Evolutionary conservation across 1,140 invertebrate species (phyloP), one percentile per base, ranked within the genome.

Genomic region (Diuraphis noxia): DNA sequence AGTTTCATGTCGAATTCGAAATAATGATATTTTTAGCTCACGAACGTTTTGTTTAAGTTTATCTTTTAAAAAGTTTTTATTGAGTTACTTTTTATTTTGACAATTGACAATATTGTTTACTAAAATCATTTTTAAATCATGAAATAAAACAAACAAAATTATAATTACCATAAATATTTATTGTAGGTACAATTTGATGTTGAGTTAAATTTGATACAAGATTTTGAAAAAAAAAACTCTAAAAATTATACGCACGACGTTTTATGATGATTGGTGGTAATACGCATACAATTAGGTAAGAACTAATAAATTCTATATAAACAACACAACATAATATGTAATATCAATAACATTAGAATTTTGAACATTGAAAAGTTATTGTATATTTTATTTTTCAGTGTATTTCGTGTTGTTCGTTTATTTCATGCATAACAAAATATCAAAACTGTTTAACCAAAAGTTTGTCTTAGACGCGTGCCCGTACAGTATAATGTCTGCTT

Each of bases 31-130:
- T 72, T 72, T 72, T 72, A 72, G 13, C 30, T 34, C 56, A 72
- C 34, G 34, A n/a, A 72, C n/a, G 56, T 72, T n/a, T 72, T 72
- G 13, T n/a, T n/a, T 6, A 72, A 72, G 34, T 72, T 17, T 34
- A 72, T 72, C n/a, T n/a, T 72, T 72, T 72, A 72, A 72, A n/a
- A 72, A 72, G 13, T 72, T 72, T 72, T 72, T 72, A 72, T n/a
- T 72, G 34, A 72, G 2, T 13, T 72, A 72, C 19, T 72, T 63
- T 63, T n/a, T 4, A n/a, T 72, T n/a, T 72, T 72, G n/a, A 13
- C 30, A 72, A 72, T 72, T 72, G n/a, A 13, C 30, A 72, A 72
- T 17, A n/a, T 72, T 72, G 30, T 34, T 72, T n/a, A 72, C 13
- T 72, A 4, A 72, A 72, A 72, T 72, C 17, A n/a, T 72, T 72